Evolutionary conservation across 2,888 invertebrate species (phyloP).

Genomic region (Sceliomorpha sp.): DNA sequence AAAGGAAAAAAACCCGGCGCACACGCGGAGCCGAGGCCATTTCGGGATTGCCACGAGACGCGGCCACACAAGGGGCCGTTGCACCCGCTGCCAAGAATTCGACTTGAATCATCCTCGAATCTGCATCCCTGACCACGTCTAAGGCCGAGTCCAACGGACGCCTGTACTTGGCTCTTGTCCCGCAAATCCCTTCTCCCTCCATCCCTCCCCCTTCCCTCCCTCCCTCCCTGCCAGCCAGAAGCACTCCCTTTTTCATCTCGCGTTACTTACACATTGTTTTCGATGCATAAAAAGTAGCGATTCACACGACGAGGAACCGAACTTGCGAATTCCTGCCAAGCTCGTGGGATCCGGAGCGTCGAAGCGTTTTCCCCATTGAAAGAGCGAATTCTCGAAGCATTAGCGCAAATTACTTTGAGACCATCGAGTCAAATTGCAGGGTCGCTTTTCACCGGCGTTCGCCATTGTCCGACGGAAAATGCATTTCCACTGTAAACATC

Average conservation of each 20-base stretch:
- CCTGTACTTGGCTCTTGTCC: constrained; percentile 50
- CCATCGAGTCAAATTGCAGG: constrained; percentile 54
- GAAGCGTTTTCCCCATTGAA: no score
- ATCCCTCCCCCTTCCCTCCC: constrained; percentile 8
- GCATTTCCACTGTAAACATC: constrained; percentile 51
- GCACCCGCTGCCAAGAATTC: constrained; percentile 21
- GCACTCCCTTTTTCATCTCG: no score
- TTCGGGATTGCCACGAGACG: constrained; percentile 23
- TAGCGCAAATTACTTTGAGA: constrained; percentile 52
- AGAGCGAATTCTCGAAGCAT: constrained; percentile 42
- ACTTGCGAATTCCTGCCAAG: no score
- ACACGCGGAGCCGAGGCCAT: background rate
- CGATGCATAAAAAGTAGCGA: constrained; percentile 62
- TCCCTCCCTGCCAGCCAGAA: no score
- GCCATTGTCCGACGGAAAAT: constrained; percentile 40
- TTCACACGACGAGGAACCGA: no score
- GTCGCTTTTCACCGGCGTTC: constrained; percentile 50
- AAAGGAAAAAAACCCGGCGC: constrained; percentile 5
- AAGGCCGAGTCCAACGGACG: constrained; percentile 50
- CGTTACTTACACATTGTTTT: constrained; percentile 64
- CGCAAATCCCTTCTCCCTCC: constrained; percentile 33
- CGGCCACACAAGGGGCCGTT: constrained; percentile 13
- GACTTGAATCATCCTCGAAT: constrained; percentile 28
- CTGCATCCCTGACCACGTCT: constrained; percentile 45
- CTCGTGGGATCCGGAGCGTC: no score